phyloP scores from a whole-genome alignment of 2,888 invertebrate species.

The Salpingus planirostris region DNA sequence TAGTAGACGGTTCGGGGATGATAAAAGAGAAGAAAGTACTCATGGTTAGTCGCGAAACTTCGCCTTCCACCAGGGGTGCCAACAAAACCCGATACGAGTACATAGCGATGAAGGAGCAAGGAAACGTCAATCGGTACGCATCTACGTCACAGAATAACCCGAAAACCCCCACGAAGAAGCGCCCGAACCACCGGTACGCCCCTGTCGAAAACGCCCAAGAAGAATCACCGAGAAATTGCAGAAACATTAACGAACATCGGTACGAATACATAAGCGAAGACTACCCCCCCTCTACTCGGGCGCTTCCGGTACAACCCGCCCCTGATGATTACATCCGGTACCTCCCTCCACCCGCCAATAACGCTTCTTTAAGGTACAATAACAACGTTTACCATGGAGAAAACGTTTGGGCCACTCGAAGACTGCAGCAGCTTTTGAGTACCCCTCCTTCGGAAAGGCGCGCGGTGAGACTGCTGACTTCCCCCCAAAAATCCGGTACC shows the following conservation, averaged over 20 bases:
- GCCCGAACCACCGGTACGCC: conserved; percentile 51
- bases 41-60: conserved; percentile 36
- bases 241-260: conserved; percentile 16
- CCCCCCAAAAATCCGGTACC: no score
- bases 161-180: conserved; percentile 45
- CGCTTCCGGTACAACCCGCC: conserved; percentile 20
- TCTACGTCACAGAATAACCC: no score
- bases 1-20: conserved; percentile 35
- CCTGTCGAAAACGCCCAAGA: conserved; percentile 57
- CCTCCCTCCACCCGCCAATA: no score
- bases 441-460: no score
- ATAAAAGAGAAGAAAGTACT: conserved; percentile 37
- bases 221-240: conserved; percentile 38
- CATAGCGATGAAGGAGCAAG: conserved; percentile 43
- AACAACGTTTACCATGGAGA: no score
- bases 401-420: no score
- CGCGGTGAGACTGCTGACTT: no score
- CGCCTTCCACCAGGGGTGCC: conserved; percentile 25
- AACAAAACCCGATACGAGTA: conserved; percentile 48
- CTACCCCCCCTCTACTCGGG: conserved; percentile 24
- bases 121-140: conserved; percentile 26
- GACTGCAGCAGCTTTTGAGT: conserved; percentile 63
- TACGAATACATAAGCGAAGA: conserved; percentile 29
- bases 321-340: no score
- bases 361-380: no score